These are phyloP conservation scores for Pseudochaenichthys georgianus DNA, from an alignment of 2,797 vertebrate species.

Conservation along the genomic window DNA sequence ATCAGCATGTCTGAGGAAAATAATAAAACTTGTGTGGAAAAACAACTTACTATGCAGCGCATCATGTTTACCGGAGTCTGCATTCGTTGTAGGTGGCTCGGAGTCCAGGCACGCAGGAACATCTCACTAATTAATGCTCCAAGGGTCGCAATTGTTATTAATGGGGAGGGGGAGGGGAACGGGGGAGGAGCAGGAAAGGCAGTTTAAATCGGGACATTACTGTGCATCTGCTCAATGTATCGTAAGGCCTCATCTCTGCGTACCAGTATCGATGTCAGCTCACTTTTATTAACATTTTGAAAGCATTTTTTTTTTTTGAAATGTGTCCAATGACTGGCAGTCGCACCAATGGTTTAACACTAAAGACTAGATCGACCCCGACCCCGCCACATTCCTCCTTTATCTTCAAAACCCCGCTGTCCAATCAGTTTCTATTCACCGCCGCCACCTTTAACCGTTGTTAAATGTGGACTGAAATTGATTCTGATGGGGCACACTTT, in stretches of 20 bases:
- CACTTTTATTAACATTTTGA: constrained; percentile 4
- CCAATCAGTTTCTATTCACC: constrained; percentile 49
- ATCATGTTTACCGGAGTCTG: constrained; percentile 81
- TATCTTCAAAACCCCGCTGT: constrained; percentile 39
- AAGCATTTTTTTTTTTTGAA: neutral
- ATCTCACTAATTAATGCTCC: constrained; percentile 94
- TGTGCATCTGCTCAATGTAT: constrained; percentile 34
- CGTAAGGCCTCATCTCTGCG: constrained; percentile 10
- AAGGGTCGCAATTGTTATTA: constrained; percentile 90
- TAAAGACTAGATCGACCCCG: constrained; percentile 47
- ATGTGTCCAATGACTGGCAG: constrained; percentile 22
- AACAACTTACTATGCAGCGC: constrained; percentile 81
- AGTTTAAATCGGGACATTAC: constrained; percentile 67
- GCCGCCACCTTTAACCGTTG: constrained; percentile 28
- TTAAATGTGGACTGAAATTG: constrained; percentile 51
- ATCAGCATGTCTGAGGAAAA: constrained; percentile 67
- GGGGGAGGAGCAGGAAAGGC: constrained; percentile 46
- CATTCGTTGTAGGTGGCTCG: constrained; percentile 71
- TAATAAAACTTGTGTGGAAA: constrained; percentile 54
- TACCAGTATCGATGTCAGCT: neutral
- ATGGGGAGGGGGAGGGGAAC: constrained; percentile 89
- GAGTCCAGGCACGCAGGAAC: constrained; percentile 79
- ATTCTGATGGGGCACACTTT: constrained; percentile 60
- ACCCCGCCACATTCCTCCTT: constrained; percentile 24
- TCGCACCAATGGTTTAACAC: constrained; percentile 10